These are phyloP conservation scores for Oreochromis spilurus DNA, from an alignment of 2,113 vertebrate genomes.

Conservation along the genomic window DNA sequence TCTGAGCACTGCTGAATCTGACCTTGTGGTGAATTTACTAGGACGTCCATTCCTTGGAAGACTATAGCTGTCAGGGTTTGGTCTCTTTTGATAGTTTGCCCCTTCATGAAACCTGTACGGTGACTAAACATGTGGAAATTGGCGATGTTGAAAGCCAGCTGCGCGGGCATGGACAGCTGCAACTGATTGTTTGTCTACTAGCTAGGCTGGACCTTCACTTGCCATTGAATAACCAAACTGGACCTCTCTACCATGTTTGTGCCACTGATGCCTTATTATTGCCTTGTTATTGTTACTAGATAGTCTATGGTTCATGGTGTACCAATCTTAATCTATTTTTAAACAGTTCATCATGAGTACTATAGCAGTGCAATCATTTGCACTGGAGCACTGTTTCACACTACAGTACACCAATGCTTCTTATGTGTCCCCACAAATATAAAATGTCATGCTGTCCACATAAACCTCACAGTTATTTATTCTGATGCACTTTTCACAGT, in stretches of 20 bases:
- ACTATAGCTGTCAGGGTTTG: not conserved
- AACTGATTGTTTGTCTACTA: not conserved
- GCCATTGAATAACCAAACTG: not conserved
- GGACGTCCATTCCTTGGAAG: not conserved
- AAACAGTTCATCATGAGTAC: not conserved
- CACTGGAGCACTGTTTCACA: not conserved
- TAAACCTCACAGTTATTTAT: not conserved
- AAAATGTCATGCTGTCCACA: not conserved
- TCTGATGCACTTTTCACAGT: not conserved
- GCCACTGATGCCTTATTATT: not conserved
- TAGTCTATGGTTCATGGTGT: not conserved
- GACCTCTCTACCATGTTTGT: not conserved
- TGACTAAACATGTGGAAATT: not conserved
- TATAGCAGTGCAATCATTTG: not conserved
- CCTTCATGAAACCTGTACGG: not conserved
- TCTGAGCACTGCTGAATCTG: not conserved
- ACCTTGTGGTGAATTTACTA: not conserved
- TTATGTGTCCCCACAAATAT: not conserved
- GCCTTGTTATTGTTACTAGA: not conserved
- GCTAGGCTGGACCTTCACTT: not conserved
- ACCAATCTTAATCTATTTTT: not conserved
- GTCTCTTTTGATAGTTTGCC: not conserved
- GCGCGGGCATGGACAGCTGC: not conserved
- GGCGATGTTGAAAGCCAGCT: not conserved
- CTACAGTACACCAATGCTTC: not conserved